Conservation (phyloP, 2,797 vertebrate species). For the Sebastes minor region DNA sequence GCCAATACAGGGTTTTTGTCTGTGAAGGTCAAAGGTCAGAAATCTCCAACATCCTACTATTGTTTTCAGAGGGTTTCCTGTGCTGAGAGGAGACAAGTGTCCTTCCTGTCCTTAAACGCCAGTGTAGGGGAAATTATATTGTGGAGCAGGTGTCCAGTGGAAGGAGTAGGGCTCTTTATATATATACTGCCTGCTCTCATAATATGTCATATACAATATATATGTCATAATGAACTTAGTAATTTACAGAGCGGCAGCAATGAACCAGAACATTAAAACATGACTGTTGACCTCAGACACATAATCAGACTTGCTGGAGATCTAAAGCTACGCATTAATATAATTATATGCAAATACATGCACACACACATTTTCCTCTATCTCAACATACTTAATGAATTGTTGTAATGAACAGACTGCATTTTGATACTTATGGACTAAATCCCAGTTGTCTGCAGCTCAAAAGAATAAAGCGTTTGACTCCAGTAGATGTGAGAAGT, state of each 20-base stretch:
- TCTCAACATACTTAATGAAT: neutral
- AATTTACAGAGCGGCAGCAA: neutral
- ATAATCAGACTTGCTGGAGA: neutral
- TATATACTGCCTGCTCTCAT: neutral
- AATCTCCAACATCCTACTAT: slow-evolving; percentile 73
- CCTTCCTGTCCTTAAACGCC: slow-evolving; percentile 43
- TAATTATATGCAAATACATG: neutral
- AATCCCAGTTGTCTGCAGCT: slow-evolving; percentile 15
- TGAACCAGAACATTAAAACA: slow-evolving; percentile 8
- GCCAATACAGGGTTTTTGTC: slow-evolving; percentile 21
- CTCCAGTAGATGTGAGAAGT: neutral
- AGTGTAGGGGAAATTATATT: slow-evolving; percentile 3
- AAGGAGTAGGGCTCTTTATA: neutral
- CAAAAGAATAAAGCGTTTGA: slow-evolving; percentile 29
- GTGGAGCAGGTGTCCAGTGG: slow-evolving; percentile 55
- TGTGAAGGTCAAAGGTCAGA: slow-evolving; percentile 57
- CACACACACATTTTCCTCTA: neutral
- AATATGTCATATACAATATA: neutral
- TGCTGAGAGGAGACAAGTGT: slow-evolving; percentile 44
- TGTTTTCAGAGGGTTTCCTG: slow-evolving; percentile 70
- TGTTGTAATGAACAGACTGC: slow-evolving; percentile 15
- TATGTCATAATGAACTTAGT: slow-evolving; percentile 5
- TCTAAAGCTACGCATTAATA: neutral
- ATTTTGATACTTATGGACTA: slow-evolving; percentile 14
- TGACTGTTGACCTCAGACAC: neutral